Evolutionary conservation across 2,797 vertebrate genomes (phyloP), one percentile per base, ranked within the genome.

Genomic region (Falco novaeseelandiae): DNA sequence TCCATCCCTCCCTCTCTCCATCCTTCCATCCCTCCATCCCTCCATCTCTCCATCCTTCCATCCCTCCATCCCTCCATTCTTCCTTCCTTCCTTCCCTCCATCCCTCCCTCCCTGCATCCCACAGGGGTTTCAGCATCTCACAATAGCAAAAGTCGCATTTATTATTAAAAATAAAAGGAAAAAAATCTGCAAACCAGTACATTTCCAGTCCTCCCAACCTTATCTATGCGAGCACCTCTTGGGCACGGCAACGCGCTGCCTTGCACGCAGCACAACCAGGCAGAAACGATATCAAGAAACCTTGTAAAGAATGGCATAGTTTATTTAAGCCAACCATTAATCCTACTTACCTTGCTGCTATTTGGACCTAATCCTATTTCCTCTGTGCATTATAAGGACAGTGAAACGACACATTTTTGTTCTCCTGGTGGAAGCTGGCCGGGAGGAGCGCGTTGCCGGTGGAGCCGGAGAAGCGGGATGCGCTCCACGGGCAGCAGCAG

Each of bases 321-420:
- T 97, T 90, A 94, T 78, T 95, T 76, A 95, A 95, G 84, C 95
- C 97, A 86, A 80, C 90, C 65, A 93, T 93, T 98, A 96, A 98
- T 97, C 97, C 97, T 95, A 95, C 98, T 98, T 98, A 98, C 98
- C 98, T 98, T 96, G 96, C 96, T 83, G 92, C 96, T 89, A 96
- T 76, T 97, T 80, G 89, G 93, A 94, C 97, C 95, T 97, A 97
- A 98, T 98, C 98, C 98, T 94, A 97, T 97, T 97, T 96, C 95
- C 98, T 97, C 94, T 63, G 26, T 59, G 81, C 89, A 58, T 97
- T 90, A 78, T 90, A 93, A 94, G 73, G 97, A 91, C 78, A 96
- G 97, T 82, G 96, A 93, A 85, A 96, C 36, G 66, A 52, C 94
- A 71, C 42, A 67, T 94, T 96, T 96, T 94, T 93, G 94, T 94